These are phyloP conservation scores for Luidia sarsii DNA, from an alignment of 53 echinoderm and acorn worm genomes.

Conservation along the genomic window DNA sequence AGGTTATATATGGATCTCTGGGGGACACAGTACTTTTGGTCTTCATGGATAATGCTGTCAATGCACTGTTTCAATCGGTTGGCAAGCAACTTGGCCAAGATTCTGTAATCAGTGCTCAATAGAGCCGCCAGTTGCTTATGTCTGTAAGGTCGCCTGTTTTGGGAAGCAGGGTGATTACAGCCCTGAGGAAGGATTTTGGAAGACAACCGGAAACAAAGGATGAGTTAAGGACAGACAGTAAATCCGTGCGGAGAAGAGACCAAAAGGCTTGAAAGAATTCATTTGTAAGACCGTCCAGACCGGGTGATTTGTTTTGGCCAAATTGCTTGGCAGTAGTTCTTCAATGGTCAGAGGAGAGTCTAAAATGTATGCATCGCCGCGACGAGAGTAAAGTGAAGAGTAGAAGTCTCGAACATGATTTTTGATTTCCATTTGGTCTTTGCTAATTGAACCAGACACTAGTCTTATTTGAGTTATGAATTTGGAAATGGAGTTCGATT, in stretches of 20 bases:
- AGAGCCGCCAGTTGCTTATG: constrained; percentile 61
- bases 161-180: constrained; percentile 64
- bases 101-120: constrained; percentile 63
- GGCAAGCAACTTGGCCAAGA: constrained; percentile 55
- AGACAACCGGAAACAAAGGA: constrained; percentile 5
- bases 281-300: constrained; percentile 55
- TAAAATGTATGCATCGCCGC: not conserved
- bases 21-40: constrained; percentile 62
- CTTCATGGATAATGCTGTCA: constrained; percentile 15
- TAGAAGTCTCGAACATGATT: not conserved
- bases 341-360: not conserved
- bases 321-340: constrained; percentile 10
- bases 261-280: constrained; percentile 54
- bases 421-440: constrained; percentile 13
- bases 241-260: constrained; percentile 38
- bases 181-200: constrained; percentile 24
- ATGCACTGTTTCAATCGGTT: constrained; percentile 35
- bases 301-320: constrained; percentile 55
- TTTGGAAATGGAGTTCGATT: constrained; percentile 8
- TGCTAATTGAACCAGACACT: constrained; percentile 4
- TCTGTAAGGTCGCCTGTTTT: constrained; percentile 55
- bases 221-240: constrained; percentile 31
- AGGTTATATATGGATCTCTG: constrained; percentile 68
- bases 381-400: not conserved
- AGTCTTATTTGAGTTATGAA: constrained; percentile 7